Base-by-base conservation (phyloP, 2,888 invertebrate genomes). In the Thecophora atra region DNA sequence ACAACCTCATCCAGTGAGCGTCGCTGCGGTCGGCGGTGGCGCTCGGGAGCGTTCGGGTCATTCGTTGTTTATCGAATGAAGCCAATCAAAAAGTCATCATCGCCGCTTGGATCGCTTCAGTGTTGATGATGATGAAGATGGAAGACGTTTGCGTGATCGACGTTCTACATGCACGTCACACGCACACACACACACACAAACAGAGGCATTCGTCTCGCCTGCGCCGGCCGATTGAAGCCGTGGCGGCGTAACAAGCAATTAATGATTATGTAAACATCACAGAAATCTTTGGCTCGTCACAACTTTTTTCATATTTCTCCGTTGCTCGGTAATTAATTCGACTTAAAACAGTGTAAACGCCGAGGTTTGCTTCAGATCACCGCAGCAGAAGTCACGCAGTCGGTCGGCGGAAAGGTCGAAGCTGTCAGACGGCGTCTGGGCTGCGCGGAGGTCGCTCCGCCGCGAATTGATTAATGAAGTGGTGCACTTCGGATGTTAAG, bases 1-100 rank as follows among this genome's bases (percentile, higher is more conserved):
- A 13, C 15, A 15, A n/a, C 47, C 5, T 47, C 8, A 47, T 47
- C 13, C 15, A 47, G 8, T 47, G 1, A 5, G 13, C 5, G 21
- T 58, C 28, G 26, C 11, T 28, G 15, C 4, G 28, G 15, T 28
- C 28, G 17, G 28, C 26, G 58, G 2, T 24, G 58, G 58, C 58
- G 28, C 54, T 24, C 26, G 28, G 11, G 58, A 15, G 15, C 13
- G 21, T 15, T 11, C 58, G 17, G 28, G 24, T 28, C 58, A 26
- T 7, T 28, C 28, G 15, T 15, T 47, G 47, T 15, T n/a, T 5
- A 44, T 6, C 66, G 66, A 71, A 72, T 72, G 68, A 68, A 72
- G 72, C 73, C 74, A 75, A 77, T 77, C 76, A 74, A 77, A 74
- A 73, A 77, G 76, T 72, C 75, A 77, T 79, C 76, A 79, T 77